These are phyloP conservation scores for Caenorhabditis imperialis DNA, from an alignment of 2,888 invertebrate genomes.

Conservation along the genomic window DNA sequence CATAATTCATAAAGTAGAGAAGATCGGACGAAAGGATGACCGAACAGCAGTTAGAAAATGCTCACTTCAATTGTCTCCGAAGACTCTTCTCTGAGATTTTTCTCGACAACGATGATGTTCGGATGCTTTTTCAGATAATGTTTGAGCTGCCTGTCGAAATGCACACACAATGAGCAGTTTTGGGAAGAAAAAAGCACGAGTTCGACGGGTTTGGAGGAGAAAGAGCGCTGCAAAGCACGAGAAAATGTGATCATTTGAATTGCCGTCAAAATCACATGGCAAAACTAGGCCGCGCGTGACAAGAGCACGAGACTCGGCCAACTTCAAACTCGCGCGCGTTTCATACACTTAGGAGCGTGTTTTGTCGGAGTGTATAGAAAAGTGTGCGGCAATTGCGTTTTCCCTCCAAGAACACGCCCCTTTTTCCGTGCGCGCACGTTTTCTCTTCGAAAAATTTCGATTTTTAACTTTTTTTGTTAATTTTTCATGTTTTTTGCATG, in stretches of 20 bases:
- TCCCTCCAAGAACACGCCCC: neutral
- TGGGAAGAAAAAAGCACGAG: constrained; percentile 56
- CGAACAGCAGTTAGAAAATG: neutral
- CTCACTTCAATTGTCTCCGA: constrained; percentile 56
- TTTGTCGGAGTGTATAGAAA: constrained; percentile 31
- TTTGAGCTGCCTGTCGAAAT: constrained; percentile 60
- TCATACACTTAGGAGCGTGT: constrained; percentile 35
- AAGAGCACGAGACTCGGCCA: constrained; percentile 52
- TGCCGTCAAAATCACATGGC: constrained; percentile 54
- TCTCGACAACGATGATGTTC: constrained; percentile 42
- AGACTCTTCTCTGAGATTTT: constrained; percentile 37
- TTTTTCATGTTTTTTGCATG: neutral
- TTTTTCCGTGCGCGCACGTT: constrained; percentile 15
- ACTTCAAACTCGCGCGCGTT: constrained; percentile 37
- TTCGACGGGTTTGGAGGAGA: constrained; percentile 42
- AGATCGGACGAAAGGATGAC: constrained; percentile 48
- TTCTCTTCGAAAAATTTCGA: constrained; percentile 1
- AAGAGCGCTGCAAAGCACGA: constrained; percentile 54
- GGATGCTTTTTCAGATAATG: constrained; percentile 52
- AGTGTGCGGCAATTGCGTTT: constrained; percentile 15
- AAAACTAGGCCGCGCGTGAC: constrained; percentile 55
- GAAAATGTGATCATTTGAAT: constrained; percentile 54
- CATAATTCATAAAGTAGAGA: no score
- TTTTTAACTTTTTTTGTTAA: constrained; percentile 11
- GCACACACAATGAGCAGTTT: constrained; percentile 62